Conservation (phyloP, 2,113 vertebrate species). For the Gopherus flavomarginatus region DNA sequence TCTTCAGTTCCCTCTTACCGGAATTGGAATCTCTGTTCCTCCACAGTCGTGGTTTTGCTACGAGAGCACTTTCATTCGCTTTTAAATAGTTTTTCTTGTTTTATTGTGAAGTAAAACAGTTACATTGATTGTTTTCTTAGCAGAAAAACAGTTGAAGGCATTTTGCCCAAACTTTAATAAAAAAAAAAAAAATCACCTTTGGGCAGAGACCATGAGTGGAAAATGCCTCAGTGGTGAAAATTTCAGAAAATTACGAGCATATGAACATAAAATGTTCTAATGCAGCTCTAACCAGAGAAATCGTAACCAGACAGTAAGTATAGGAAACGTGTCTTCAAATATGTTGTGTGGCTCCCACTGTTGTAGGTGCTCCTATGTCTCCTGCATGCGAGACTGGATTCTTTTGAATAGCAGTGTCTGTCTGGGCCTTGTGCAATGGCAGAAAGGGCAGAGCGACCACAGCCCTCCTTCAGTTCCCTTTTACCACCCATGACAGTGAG, state of each 20-base stretch:
- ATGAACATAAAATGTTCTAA: neutral
- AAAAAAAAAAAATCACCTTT: neutral
- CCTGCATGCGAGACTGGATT: neutral
- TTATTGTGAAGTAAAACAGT: neutral
- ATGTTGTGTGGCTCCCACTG: neutral
- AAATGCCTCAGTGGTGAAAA: neutral
- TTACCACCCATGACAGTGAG: neutral
- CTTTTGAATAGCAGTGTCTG: neutral
- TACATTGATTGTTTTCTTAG: neutral
- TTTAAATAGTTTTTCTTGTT: neutral
- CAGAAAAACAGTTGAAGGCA: neutral
- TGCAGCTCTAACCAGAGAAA: neutral
- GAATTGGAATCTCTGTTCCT: neutral
- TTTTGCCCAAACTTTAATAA: neutral
- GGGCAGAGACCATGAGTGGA: neutral
- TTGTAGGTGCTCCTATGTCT: neutral
- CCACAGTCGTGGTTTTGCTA: neutral
- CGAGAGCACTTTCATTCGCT: neutral
- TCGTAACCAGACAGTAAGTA: neutral
- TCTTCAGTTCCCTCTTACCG: neutral
- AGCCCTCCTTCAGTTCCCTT: fast-evolving
- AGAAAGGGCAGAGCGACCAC: neutral
- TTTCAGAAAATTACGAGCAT: neutral
- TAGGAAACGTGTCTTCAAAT: neutral
- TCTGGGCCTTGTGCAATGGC: neutral